Evolutionary conservation across 2,888 invertebrate genomes (phyloP).

Genomic region (Rapana venosa): DNA sequence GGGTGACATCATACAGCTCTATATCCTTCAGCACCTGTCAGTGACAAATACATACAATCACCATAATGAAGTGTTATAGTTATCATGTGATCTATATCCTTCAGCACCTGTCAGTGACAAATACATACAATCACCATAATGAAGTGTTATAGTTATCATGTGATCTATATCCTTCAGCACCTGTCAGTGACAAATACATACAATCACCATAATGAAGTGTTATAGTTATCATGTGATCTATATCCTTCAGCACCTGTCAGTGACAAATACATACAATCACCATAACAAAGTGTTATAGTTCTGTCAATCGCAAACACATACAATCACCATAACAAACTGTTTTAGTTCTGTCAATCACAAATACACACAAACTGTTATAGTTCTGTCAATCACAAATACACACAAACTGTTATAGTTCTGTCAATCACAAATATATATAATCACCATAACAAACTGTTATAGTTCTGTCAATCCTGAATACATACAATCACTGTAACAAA

Average conservation of each 20-base stretch:
- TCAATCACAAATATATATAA: background rate
- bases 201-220: background rate
- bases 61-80: no score
- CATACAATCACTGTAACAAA: background rate
- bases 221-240: background rate
- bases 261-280: background rate
- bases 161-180: constrained; percentile 32
- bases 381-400: background rate
- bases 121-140: background rate
- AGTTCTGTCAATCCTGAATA: no score
- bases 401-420: background rate
- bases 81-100: constrained; percentile 8
- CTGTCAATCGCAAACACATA: background rate
- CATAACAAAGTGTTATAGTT: background rate
- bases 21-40: constrained; percentile 35
- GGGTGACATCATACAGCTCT: constrained; percentile 36
- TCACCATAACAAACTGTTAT: background rate
- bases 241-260: constrained; percentile 32
- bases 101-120: constrained; percentile 19
- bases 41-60: background rate
- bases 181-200: background rate
- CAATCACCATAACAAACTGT: background rate
- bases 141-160: background rate
- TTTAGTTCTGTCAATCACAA: background rate
- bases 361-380: background rate